phyloP scores from a whole-genome alignment of 2,888 invertebrate species.

The Acanthosepion lycidas region DNA sequence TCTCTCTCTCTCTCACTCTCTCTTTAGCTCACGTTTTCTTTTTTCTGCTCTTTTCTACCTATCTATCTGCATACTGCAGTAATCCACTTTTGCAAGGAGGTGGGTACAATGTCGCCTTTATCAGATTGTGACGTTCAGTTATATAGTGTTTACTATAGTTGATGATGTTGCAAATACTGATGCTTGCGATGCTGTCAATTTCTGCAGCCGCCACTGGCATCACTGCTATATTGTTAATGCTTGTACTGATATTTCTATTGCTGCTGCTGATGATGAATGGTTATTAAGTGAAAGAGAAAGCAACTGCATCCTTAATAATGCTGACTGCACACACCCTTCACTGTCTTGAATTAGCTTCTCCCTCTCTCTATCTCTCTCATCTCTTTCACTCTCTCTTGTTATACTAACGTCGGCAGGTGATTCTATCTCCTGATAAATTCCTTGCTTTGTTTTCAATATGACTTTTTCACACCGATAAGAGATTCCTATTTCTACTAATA shows the following conservation, averaged over 20 bases:
- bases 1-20: neutral
- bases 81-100: neutral
- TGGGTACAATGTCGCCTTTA: neutral
- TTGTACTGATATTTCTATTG: neutral
- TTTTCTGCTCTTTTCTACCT: no score
- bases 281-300: no score
- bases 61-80: neutral
- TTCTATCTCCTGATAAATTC: neutral
- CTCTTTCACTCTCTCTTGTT: neutral
- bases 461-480: neutral
- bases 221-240: neutral
- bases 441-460: neutral
- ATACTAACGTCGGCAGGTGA: neutral
- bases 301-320: neutral
- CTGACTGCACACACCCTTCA: no score
- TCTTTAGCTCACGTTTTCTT: neutral
- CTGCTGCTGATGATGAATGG: neutral
- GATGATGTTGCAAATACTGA: neutral
- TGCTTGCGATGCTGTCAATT: neutral
- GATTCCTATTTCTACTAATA: no score
- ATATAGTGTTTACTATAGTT: neutral
- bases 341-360: neutral
- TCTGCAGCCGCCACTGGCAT: neutral
- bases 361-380: neutral
- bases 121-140: neutral